phyloP scores from a whole-genome alignment of 37 sponge, comb jelly and placozoan species.

The Halichondria panicea region DNA sequence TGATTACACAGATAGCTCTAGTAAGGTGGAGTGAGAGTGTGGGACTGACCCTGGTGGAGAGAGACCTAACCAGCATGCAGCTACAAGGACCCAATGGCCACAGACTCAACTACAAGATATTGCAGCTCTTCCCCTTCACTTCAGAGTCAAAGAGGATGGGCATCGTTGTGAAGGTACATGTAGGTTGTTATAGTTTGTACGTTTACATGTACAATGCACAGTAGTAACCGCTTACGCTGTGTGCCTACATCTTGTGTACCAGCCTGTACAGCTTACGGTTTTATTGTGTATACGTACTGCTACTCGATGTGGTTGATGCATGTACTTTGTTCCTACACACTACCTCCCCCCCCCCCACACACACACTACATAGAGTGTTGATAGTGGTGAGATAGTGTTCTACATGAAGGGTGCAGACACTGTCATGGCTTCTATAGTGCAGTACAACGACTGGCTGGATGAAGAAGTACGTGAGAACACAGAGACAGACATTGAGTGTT shows the following conservation, averaged over 20 bases:
- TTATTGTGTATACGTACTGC: not conserved
- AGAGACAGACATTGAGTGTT: not conserved
- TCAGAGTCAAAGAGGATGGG: slow-evolving; percentile 96
- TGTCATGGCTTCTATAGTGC: slow-evolving; percentile 81
- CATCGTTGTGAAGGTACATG: slow-evolving; percentile 80
- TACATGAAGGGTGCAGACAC: slow-evolving; percentile 96
- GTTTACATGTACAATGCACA: no score
- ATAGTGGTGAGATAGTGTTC: slow-evolving; percentile 67
- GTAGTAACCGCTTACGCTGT: no score
- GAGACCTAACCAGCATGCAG: slow-evolving; percentile 57
- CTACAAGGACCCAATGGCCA: slow-evolving; percentile 52
- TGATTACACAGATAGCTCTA: slow-evolving; percentile 86
- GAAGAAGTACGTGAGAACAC: no score
- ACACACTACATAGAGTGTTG: no score
- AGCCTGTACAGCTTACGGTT: not conserved
- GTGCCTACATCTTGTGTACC: no score
- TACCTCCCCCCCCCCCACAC: no score
- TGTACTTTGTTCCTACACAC: slow-evolving; percentile 16
- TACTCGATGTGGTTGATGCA: not conserved
- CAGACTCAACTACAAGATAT: slow-evolving; percentile 48
- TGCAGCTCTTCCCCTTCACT: slow-evolving; percentile 93
- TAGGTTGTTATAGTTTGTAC: no score
- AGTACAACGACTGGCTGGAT: slow-evolving; percentile 95
- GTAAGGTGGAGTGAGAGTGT: slow-evolving; percentile 92
- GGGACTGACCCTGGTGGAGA: slow-evolving; percentile 60